Conservation (phyloP, 2,113 vertebrate genomes). For the Clupea harengus region DNA sequence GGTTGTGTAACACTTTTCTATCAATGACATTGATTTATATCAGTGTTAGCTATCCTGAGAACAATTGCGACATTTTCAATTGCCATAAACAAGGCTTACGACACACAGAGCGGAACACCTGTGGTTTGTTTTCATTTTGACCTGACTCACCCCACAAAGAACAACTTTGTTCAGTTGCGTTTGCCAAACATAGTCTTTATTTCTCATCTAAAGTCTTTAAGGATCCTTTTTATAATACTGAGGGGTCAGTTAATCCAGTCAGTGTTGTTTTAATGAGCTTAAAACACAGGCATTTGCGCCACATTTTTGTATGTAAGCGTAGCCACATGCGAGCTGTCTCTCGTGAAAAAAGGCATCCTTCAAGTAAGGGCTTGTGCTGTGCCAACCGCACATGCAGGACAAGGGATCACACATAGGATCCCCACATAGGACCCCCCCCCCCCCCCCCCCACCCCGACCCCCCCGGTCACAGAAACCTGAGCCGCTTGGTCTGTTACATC, state of each 20-base stretch:
- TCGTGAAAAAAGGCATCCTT: neutral
- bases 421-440: too few relatives aligned
- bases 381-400: neutral
- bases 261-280: conserved; percentile 9
- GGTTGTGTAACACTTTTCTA: neutral
- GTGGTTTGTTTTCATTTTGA: neutral
- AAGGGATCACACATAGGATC: neutral
- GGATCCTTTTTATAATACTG: neutral
- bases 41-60: neutral
- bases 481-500: neutral
- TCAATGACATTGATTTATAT: conserved; percentile 6
- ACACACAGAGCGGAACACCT: neutral
- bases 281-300: neutral
- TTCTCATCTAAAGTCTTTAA: neutral
- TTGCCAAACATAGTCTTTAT: conserved; percentile 3
- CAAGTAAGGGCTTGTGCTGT: neutral
- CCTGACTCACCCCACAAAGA: neutral
- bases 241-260: neutral
- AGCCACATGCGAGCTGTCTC: conserved; percentile 4
- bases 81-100: conserved; percentile 1
- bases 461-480: neutral
- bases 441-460: neutral
- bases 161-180: neutral
- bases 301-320: conserved; percentile 5
- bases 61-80: conserved; percentile 15